Base-by-base conservation (phyloP, 2,888 invertebrate species). In the Lepas anatifera region DNA sequence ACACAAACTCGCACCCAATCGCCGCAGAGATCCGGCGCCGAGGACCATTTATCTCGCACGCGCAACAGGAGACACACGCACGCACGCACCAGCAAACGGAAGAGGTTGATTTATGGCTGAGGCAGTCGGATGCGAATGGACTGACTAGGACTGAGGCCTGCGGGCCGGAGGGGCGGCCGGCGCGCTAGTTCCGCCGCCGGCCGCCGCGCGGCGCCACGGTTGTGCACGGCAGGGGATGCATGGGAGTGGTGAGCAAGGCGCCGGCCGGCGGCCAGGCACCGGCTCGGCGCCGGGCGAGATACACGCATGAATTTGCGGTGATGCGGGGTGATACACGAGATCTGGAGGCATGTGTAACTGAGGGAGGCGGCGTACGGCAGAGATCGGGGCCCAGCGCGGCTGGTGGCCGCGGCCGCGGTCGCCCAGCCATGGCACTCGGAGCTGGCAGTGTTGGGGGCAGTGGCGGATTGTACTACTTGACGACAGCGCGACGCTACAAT, bases 211-310 rank as follows among this genome's bases (percentile, higher is more conserved):
- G 58, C 58, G 58, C 58, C 52, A 52, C 52, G 16, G 3, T 74
- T 75, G 75, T 71, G 75, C 67, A 74, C 75, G 58, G 74, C 72
- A 11, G 52, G 74, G 16, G 74, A 72, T 13, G 75, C 75, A 6
- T 48, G 71, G 13, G 75, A 72, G 29, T 74, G 74, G 75, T 73
- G 75, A 18, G 74, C 72, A 27, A 74, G 74, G 22, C 73, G 75
- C 52, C 67, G 72, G 22, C 68, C 71, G 68, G 70, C 71, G 27
- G 70, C 70, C 35, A 68, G 70, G 27, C 70, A 27, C 3, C 98
- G 98, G 98, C 80, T 98, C 76, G 96, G 97, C 0, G 96, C 98
- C 79, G 89, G 96, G 0, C 95, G 98, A n/a, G n/a, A n/a, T n/a
- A n/a, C n/a, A n/a, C n/a, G n/a, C n/a, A n/a, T n/a, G n/a, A n/a